phyloP scores from a whole-genome alignment of 2,888 invertebrate species.

The Ormyrus labotus region DNA sequence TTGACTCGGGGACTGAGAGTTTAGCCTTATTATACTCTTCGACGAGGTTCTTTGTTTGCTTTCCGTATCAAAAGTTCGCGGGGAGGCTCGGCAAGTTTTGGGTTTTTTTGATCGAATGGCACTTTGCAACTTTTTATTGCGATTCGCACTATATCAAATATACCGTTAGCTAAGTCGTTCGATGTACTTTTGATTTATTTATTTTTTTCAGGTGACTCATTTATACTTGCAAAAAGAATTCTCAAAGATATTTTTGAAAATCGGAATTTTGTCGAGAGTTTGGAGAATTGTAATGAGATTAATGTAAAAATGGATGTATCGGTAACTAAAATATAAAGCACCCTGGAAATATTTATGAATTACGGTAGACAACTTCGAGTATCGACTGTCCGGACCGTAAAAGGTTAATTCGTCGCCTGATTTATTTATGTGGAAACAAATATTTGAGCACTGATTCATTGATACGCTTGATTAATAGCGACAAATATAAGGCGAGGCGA shows the following conservation, averaged over 20 bases:
- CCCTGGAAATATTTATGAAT: background rate
- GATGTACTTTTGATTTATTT: too few relatives aligned
- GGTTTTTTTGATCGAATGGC: background rate
- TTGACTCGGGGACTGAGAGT: too few relatives aligned
- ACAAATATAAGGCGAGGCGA: slow-evolving; percentile 47
- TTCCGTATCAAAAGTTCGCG: background rate
- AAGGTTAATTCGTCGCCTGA: slow-evolving; percentile 3
- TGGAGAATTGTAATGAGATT: background rate
- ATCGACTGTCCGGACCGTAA: background rate
- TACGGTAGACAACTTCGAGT: background rate
- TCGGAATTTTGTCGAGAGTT: background rate
- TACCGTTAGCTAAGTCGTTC: too few relatives aligned
- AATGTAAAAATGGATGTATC: background rate
- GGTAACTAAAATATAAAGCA: background rate
- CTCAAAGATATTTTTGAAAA: background rate
- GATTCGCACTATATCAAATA: too few relatives aligned
- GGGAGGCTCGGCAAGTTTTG: background rate
- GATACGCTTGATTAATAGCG: slow-evolving; percentile 33
- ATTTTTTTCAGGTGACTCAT: background rate
- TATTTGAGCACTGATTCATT: slow-evolving; percentile 15
- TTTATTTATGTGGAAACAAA: slow-evolving; percentile 17
- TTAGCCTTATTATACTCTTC: too few relatives aligned
- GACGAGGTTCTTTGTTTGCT: background rate
- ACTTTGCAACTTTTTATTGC: too few relatives aligned
- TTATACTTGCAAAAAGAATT: background rate